Evolutionary conservation across 2,888 invertebrate species (phyloP).

Genomic region (Imbricaverruca yamaguchii): DNA sequence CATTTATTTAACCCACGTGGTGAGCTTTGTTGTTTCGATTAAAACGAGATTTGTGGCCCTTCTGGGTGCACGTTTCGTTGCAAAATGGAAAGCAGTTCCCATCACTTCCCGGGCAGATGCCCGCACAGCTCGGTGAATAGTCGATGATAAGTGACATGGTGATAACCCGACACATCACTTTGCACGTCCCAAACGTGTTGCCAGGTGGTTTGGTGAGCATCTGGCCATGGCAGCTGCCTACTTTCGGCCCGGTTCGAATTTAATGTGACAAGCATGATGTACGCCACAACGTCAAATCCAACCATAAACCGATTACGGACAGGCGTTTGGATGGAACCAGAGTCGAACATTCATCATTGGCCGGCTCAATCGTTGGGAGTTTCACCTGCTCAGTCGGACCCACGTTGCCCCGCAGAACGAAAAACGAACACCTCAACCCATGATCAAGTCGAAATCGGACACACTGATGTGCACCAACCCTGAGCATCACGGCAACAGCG

Average conservation of each 20-base stretch:
- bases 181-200: neutral
- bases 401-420: too few relatives aligned
- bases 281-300: neutral
- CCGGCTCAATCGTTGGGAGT: too few relatives aligned
- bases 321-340: neutral
- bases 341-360: neutral
- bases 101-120: neutral
- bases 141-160: neutral
- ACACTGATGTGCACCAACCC: too few relatives aligned
- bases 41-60: too few relatives aligned
- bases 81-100: too few relatives aligned
- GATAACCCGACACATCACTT: neutral
- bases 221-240: neutral
- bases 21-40: too few relatives aligned
- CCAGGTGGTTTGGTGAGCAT: neutral
- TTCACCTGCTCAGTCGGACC: too few relatives aligned
- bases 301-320: conserved; percentile 14
- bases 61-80: too few relatives aligned
- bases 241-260: conserved; percentile 4
- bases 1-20: too few relatives aligned
- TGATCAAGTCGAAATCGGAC: too few relatives aligned
- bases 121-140: neutral
- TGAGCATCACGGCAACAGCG: too few relatives aligned
- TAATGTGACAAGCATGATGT: conserved; percentile 8
- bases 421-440: too few relatives aligned